Conservation (phyloP, 1,140 invertebrate species). For the Teleopsis dalmanni region DNA sequence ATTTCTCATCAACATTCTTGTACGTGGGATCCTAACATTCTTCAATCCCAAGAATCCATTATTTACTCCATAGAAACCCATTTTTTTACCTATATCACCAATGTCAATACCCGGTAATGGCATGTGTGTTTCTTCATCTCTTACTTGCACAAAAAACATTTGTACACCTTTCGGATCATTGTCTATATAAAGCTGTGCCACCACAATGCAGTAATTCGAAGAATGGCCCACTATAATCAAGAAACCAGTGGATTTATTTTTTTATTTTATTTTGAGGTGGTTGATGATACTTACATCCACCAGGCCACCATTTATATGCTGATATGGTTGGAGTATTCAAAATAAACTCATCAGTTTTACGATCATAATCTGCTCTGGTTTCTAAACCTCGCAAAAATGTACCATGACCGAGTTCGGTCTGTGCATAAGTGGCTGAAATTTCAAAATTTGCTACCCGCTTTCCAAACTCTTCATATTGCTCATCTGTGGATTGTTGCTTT, state of each 20-base stretch:
- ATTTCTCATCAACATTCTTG: constrained; percentile 90
- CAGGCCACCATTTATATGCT: constrained; percentile 92
- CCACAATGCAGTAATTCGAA: constrained; percentile 77
- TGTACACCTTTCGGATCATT: constrained; percentile 81
- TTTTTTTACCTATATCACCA: constrained; percentile 89
- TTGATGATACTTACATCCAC: constrained; percentile 68
- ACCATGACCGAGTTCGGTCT: constrained; percentile 90
- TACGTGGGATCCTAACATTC: constrained; percentile 76
- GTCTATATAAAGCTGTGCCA: constrained; percentile 81
- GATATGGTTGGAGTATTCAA: constrained; percentile 81
- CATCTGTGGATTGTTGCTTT: constrained; percentile 74
- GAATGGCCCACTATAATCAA: constrained; percentile 72
- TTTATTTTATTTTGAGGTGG: background rate
- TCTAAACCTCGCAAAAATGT: constrained; percentile 87
- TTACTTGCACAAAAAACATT: constrained; percentile 83
- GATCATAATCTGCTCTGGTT: constrained; percentile 86
- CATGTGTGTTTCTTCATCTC: constrained; percentile 79
- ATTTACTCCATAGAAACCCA: constrained; percentile 82
- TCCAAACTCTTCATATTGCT: constrained; percentile 78
- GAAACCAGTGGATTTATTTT: background rate
- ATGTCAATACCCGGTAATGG: constrained; percentile 81
- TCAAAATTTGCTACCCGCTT: constrained; percentile 63
- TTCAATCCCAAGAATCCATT: constrained; percentile 86
- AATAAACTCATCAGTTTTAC: constrained; percentile 75
- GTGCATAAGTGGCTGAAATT: constrained; percentile 88